Evolutionary conservation across 2,888 invertebrate species (phyloP).

Genomic region (Meganola albula): DNA sequence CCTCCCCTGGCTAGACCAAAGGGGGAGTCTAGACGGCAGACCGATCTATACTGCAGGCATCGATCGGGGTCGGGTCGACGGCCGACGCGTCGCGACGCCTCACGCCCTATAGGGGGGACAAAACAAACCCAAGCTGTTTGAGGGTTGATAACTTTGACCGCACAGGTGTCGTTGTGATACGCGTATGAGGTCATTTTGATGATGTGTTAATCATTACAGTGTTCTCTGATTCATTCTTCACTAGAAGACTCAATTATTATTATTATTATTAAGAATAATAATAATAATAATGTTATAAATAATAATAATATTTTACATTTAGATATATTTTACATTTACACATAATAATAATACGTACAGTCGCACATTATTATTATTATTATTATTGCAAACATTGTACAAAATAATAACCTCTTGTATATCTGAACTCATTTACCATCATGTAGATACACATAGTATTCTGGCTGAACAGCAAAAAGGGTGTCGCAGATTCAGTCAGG

Average conservation of each 20-base stretch:
- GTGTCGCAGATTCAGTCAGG: constrained; percentile 15
- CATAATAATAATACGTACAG: no score
- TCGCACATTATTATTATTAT: no score
- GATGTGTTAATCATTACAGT: no score
- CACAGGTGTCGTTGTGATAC: constrained; percentile 52
- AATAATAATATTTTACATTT: no score
- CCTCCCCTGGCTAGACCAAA: constrained; percentile 17
- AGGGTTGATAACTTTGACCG: constrained; percentile 47
- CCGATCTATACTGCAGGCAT: constrained; percentile 45
- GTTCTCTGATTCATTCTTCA: no score
- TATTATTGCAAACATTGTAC: constrained; percentile 26
- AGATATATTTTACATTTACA: no score
- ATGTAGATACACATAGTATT: constrained; percentile 15
- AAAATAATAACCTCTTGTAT: constrained; percentile 24
- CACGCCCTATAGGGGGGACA: constrained; percentile 35
- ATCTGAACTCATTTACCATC: constrained; percentile 15
- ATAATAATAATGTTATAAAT: no score
- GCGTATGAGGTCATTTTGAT: no score
- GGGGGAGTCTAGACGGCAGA: constrained; percentile 63
- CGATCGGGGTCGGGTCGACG: constrained; percentile 58
- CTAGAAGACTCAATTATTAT: no score
- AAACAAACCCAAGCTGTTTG: constrained; percentile 50
- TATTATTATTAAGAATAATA: no score
- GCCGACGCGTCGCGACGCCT: constrained; percentile 43
- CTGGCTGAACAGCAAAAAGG: constrained; percentile 24